phyloP scores from a whole-genome alignment of 2,888 invertebrate species.

The Drosophila nr. fundita region DNA sequence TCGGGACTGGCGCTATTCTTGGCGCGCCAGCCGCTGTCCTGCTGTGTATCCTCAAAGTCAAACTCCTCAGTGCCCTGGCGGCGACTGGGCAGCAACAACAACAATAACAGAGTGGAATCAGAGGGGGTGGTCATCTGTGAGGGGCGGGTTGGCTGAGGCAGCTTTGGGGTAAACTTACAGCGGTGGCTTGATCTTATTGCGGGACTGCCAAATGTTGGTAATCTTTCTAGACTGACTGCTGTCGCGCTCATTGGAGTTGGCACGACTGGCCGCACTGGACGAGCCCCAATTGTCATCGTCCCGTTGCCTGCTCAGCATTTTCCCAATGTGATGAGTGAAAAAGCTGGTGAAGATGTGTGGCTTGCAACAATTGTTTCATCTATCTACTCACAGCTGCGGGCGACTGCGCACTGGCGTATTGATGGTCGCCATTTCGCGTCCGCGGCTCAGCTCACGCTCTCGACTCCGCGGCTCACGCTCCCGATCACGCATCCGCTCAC shows the following conservation, averaged over 20 bases:
- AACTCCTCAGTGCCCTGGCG: conserved; percentile 79
- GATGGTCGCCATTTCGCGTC: conserved; percentile 66
- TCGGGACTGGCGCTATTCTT: conserved; percentile 62
- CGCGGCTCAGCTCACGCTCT: conserved; percentile 71
- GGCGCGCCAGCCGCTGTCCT: conserved; percentile 64
- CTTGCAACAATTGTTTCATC: background rate
- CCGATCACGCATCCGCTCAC: conserved; percentile 50
- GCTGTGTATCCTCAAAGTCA: conserved; percentile 67
- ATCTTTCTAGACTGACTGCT: conserved; percentile 75
- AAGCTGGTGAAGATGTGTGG: conserved; percentile 28
- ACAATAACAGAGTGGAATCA: conserved; percentile 12
- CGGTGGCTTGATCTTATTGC: conserved; percentile 61
- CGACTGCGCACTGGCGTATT: conserved; percentile 75
- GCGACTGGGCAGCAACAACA: conserved; percentile 50
- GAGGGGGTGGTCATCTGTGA: background rate
- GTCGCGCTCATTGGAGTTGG: conserved; percentile 79
- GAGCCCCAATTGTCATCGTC: conserved; percentile 81
- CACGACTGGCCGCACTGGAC: conserved; percentile 78
- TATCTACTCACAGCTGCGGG: conserved; percentile 76
- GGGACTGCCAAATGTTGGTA: conserved; percentile 67
- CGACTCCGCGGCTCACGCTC: conserved; percentile 70
- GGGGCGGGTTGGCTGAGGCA: background rate
- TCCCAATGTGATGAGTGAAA: conserved; percentile 38
- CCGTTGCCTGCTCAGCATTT: conserved; percentile 64
- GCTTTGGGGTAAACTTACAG: conserved; percentile 60